phyloP scores from a whole-genome alignment of 2,113 vertebrate species.

The Xiphophorus couchianus region DNA sequence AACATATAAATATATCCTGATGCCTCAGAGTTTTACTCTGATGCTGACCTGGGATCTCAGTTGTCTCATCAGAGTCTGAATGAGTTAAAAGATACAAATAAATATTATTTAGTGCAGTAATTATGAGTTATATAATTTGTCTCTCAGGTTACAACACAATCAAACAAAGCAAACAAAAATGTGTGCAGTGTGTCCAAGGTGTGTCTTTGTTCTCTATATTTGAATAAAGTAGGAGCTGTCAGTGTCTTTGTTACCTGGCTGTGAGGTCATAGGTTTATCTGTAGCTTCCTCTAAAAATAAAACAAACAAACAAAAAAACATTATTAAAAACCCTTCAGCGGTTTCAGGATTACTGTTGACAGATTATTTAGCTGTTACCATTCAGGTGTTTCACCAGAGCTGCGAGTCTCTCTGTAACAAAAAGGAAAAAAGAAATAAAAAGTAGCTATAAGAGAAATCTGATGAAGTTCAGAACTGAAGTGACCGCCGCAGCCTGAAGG shows the following conservation, averaged over 20 bases:
- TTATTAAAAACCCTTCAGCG: background rate
- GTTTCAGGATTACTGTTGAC: background rate
- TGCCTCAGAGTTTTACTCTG: background rate
- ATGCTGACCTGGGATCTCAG: no score
- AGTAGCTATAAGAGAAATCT: background rate
- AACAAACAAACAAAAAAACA: background rate
- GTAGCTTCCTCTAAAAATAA: background rate
- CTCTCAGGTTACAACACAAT: background rate
- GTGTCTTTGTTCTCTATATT: background rate
- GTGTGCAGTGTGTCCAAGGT: background rate
- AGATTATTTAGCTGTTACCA: slow-evolving; percentile 10
- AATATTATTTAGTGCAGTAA: background rate
- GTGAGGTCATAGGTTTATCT: background rate
- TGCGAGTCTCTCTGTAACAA: slow-evolving; percentile 8
- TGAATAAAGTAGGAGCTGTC: background rate
- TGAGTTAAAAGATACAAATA: background rate
- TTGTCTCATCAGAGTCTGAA: background rate
- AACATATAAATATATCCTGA: background rate
- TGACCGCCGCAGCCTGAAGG: slow-evolving; percentile 1
- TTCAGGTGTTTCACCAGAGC: slow-evolving; percentile 10
- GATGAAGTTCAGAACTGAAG: background rate
- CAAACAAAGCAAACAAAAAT: background rate
- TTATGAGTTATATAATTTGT: background rate
- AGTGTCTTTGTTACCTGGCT: slow-evolving; percentile 27
- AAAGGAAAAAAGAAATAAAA: background rate